Evolutionary conservation across 2,797 vertebrate genomes (phyloP).

Genomic region (Hozukius guyotensis): DNA sequence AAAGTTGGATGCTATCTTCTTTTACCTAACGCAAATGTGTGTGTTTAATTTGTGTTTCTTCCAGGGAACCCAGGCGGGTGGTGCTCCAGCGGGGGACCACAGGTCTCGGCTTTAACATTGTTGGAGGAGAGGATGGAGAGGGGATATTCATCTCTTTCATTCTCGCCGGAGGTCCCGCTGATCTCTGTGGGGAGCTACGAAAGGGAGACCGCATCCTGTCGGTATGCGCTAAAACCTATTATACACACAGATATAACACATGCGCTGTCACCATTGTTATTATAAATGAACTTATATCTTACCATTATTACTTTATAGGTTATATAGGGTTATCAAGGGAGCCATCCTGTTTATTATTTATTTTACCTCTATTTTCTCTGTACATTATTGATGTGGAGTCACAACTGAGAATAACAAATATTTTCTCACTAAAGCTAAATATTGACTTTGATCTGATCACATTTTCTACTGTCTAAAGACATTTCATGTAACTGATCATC

Average conservation of each 20-base stretch:
- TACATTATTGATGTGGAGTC: neutral
- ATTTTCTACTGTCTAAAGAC: neutral
- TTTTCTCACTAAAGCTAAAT: neutral
- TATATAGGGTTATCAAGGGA: neutral
- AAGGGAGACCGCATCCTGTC: slow-evolving; percentile 97
- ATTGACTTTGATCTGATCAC: neutral
- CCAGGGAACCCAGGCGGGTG: slow-evolving; percentile 92
- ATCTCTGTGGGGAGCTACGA: slow-evolving; percentile 94
- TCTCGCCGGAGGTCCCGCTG: slow-evolving; percentile 95
- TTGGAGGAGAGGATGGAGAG: slow-evolving; percentile 97
- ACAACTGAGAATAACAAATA: neutral
- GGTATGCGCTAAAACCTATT: slow-evolving; percentile 77
- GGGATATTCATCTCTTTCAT: slow-evolving; percentile 99
- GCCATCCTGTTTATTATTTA: neutral
- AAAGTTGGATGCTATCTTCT: neutral
- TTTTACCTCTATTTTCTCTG: neutral
- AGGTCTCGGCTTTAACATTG: slow-evolving; percentile 98
- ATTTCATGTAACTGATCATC: neutral
- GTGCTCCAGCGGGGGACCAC: slow-evolving; percentile 94
- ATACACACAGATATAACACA: neutral
- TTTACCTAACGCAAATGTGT: neutral
- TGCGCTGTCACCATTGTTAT: neutral
- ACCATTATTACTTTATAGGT: neutral
- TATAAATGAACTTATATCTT: too few species aligned
- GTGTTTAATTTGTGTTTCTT: slow-evolving; percentile 18